Evolutionary conservation across 2,888 invertebrate species (phyloP), one percentile per base, ranked within the genome.

Genomic region (Drosophila melanosoma): DNA sequence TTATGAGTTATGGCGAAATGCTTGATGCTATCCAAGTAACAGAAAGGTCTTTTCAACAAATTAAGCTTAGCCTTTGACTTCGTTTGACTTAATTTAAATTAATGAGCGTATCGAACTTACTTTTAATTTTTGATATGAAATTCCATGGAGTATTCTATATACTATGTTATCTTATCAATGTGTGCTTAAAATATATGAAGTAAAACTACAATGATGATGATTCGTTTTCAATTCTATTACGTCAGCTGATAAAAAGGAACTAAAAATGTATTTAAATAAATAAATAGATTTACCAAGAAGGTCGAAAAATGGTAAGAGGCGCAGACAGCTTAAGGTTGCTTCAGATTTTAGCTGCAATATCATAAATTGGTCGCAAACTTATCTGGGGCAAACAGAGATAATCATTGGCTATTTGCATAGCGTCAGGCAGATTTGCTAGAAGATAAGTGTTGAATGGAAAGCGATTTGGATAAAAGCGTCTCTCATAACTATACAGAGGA

Each of bases 401-500:
- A 79, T 76, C 79, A 58, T 79, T 61, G 63, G 59, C 48, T 89
- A 80, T 81, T 82, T 85, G 70, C 63, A 49, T 35, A 77, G 61
- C 70, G 80, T 88, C 87, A 85, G 40, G 11, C 45, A 65, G 76
- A 84, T 79, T 82, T 62, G 57, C 73, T 58, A 45, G 62, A 53
- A 60, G 71, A 78, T 67, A 76, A 78, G 62, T 65, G 71, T 62
- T 71, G 65, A 69, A 71, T 76, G 69, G 12, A 35, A n/a, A 66
- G 54, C 20, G 36, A 67, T 90, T 86, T 51, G 90, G 83, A 92
- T 92, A 92, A 90, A 92, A 92, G 81, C 83, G 51, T 32, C 52
- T 38, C 4, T 12, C 11, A 20, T n/a, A 54, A 40, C 59, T 56
- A 48, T 61, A 59, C 76, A 48, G 48, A 62, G 71, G 82, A 86